Evolutionary conservation across 2,888 invertebrate genomes (phyloP).

Genomic region (Drosophila fungiperda): DNA sequence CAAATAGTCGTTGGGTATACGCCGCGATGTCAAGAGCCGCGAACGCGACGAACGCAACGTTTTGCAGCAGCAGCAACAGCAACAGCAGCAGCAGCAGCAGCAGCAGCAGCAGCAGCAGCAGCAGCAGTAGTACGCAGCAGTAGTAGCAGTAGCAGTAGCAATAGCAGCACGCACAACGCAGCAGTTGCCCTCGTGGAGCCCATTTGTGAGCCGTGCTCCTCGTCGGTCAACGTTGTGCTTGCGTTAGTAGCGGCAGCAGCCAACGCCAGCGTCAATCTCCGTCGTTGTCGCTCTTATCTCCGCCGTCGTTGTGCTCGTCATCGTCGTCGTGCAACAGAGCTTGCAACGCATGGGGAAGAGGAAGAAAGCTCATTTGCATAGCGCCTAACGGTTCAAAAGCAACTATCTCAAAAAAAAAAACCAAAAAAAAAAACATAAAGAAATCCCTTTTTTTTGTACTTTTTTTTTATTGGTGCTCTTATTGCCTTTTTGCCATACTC

Average conservation of each 20-base stretch:
- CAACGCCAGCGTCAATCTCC: constrained; percentile 31
- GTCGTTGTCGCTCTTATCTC: constrained; percentile 13
- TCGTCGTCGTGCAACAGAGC: constrained; percentile 42
- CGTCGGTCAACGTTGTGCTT: constrained; percentile 15
- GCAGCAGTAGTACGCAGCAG: constrained; percentile 36
- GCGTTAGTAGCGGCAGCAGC: constrained; percentile 40
- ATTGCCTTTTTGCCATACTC: constrained; percentile 4
- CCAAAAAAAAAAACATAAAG: constrained; percentile 1
- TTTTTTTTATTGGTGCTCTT: constrained; percentile 52
- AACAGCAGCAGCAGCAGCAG: constrained; percentile 43
- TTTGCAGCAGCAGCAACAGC: constrained; percentile 56
- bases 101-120: constrained; percentile 26
- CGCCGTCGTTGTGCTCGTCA: constrained; percentile 8
- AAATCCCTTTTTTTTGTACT: constrained; percentile 24
- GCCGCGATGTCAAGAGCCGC: constrained; percentile 84
- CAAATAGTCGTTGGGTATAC: constrained; percentile 84
- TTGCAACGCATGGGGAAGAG: constrained; percentile 52
- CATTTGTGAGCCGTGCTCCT: constrained; percentile 25
- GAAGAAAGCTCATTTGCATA: constrained; percentile 55
- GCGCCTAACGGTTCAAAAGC: constrained; percentile 43
- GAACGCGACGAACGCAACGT: constrained; percentile 74
- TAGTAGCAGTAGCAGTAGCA: constrained; percentile 50
- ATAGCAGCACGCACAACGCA: constrained; percentile 31
- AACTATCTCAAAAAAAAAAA: constrained; percentile 19
- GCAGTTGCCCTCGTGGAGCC: constrained; percentile 31